Percentiles rank a stretch among this genome's conserved stretches.
phyloP scores from a whole-genome alignment of 2,888 invertebrate genomes.

The Agonopterix subpropinquella region DNA sequence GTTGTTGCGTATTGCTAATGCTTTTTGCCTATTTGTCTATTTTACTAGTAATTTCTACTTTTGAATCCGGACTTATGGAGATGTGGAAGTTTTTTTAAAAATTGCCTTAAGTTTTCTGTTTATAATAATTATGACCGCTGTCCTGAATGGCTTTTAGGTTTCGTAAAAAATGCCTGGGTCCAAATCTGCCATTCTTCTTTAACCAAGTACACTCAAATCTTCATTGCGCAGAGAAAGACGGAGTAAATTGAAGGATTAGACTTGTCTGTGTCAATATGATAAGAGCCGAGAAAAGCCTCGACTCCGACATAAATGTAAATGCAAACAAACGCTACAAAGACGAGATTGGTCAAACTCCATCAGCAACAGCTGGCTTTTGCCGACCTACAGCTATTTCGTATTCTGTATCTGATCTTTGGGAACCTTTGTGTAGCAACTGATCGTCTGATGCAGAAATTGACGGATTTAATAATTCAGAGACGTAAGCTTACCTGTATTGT shows the following conservation, averaged over 20 bases:
- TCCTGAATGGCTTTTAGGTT: no score
- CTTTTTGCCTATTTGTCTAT: no score
- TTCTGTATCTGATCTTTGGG: background rate
- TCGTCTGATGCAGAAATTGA: background rate
- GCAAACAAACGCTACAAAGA: slow-evolving; percentile 52
- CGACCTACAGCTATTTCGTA: slow-evolving; percentile 16
- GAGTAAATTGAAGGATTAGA: slow-evolving; percentile 58
- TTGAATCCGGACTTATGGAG: no score
- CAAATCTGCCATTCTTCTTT: no score
- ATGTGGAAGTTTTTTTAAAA: no score
- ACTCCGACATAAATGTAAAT: slow-evolving; percentile 47
- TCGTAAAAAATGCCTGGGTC: no score
- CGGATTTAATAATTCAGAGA: no score
- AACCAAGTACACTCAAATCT: background rate
- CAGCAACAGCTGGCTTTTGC: slow-evolving; percentile 32
- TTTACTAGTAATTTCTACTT: no score
- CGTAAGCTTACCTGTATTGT: no score
- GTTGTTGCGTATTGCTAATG: no score
- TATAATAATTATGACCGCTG: no score
- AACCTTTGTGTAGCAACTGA: background rate
- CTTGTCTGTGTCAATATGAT: slow-evolving; percentile 64
- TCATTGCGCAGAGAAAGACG: slow-evolving; percentile 35
- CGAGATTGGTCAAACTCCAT: slow-evolving; percentile 46
- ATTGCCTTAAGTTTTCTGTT: no score
- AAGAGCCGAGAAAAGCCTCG: slow-evolving; percentile 52